Percentiles rank a stretch among this genome's conserved stretches.
Conservation (phyloP, 2,888 invertebrate genomes). For the Tachina fera region DNA sequence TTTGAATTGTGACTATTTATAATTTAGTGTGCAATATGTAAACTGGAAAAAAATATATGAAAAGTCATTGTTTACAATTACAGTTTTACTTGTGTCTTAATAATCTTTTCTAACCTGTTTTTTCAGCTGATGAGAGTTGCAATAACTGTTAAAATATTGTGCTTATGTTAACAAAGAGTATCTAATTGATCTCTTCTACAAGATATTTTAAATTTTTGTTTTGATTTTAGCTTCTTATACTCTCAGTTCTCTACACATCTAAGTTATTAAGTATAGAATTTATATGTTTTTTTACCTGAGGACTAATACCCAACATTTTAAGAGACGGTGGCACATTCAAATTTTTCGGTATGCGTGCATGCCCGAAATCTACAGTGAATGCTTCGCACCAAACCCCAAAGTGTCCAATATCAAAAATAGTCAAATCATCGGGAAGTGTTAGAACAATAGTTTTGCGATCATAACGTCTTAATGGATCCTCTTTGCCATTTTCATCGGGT, state of each 20-base stretch:
- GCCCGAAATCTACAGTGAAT: conserved; percentile 96
- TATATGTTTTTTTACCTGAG: conserved; percentile 89
- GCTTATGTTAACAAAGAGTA: conserved; percentile 27
- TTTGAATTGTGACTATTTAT: too few species aligned
- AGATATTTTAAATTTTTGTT: conserved; percentile 8
- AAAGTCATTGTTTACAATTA: conserved; percentile 71
- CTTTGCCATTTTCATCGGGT: conserved; percentile 95
- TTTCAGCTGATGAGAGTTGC: background rate
- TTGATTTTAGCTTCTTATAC: conserved; percentile 48
- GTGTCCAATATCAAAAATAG: conserved; percentile 95
- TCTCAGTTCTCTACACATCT: conserved; percentile 67
- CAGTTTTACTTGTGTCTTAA: conserved; percentile 43
- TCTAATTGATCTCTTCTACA: background rate
- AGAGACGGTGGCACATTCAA: conserved; percentile 95
- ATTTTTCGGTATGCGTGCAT: conserved; percentile 89
- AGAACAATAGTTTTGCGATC: conserved; percentile 94
- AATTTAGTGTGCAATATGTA: too few species aligned
- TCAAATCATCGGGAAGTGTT: conserved; percentile 93
- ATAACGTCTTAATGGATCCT: conserved; percentile 90
- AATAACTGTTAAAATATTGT: conserved; percentile 4
- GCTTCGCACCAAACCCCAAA: conserved; percentile 97
- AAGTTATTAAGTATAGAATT: conserved; percentile 79
- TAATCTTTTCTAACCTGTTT: conserved; percentile 16
- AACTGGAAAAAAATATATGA: conserved; percentile 37
- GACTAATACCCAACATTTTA: conserved; percentile 96